Base-by-base conservation (phyloP, 37 sponge, comb jelly and placozoan genomes). In the Crambe crambe region DNA sequence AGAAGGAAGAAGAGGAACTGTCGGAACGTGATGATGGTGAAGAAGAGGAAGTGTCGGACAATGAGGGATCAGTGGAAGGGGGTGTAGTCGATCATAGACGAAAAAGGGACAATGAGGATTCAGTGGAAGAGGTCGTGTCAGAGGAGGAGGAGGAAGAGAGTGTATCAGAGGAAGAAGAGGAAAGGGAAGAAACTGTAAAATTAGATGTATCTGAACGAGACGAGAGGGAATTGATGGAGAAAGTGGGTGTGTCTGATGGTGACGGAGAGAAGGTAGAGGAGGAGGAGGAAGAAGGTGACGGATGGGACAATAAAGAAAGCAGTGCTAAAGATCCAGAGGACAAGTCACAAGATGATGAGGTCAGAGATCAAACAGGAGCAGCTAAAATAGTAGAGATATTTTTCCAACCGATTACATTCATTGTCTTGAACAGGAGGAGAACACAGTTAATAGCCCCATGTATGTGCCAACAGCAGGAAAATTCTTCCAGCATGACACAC, bases 401-500 rank as follows among this genome's bases (percentile, higher is more conserved):
- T n/a, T n/a, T n/a, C n/a, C n/a, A n/a, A n/a, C n/a, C n/a, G n/a
- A n/a, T n/a, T n/a, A n/a, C n/a, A n/a, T n/a, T n/a, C n/a, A n/a
- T n/a, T n/a, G n/a, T n/a, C n/a, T n/a, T n/a, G 61, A 61, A 34
- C 66, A 62, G 39, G 81, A 80, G 26, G 72, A 80, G n/a, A 29
- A 4, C 12, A 37, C 47, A 0, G 69, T 82, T 56, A 58, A 56
- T 2, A 67, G 80, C 29, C 93, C 93, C 36, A 78, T 84, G 69
- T 75, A 56, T 76, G 93, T 92, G 23, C 93, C 93, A 0, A 80
- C 86, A 9, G 69, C 77, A 27, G 77, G 76, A 2, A 30, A 61
- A 3, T 92, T 85, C 78, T 92, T 82, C 41, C 81, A 84, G 26
- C 93, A 92, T 68, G 93, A 92, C 66, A 43, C 47, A 57, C 40